These are phyloP conservation scores for Heliconius cydno DNA, from an alignment of 2,888 invertebrate species.

Conservation along the genomic window DNA sequence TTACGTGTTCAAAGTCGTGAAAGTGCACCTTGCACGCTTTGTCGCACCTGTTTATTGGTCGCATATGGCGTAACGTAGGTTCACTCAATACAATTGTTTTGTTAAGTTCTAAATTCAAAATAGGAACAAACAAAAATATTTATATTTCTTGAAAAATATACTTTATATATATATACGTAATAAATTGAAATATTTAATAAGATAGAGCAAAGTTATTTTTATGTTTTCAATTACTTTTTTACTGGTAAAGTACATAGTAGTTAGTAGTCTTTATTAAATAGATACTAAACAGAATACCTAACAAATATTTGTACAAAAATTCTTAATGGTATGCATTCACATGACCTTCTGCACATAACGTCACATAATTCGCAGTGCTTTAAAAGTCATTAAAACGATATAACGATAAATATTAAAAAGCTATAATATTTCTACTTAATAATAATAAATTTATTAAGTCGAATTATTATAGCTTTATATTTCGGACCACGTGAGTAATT, in stretches of 20 bases:
- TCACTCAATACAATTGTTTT: constrained; percentile 50
- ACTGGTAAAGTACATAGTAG: not conserved
- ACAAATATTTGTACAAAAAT: not conserved
- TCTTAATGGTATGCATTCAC: too few relatives aligned
- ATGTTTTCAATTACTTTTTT: not conserved
- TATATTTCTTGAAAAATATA: not conserved
- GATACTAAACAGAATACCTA: not conserved
- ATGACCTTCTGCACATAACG: too few relatives aligned
- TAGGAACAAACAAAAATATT: not conserved
- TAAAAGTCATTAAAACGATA: not conserved
- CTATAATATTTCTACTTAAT: too few relatives aligned
- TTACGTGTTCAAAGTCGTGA: constrained; percentile 61
- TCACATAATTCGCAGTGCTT: not conserved
- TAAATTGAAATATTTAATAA: not conserved
- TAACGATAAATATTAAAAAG: not conserved
- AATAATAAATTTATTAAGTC: not conserved
- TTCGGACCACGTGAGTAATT: not conserved
- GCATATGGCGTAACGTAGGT: constrained; percentile 72
- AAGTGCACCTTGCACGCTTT: constrained; percentile 71
- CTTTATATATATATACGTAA: not conserved
- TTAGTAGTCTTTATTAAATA: not conserved
- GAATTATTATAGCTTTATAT: not conserved
- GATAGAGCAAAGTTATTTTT: not conserved
- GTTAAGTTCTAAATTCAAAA: not conserved
- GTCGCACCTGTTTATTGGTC: constrained; percentile 74